These are phyloP conservation scores for Morone saxatilis DNA, from an alignment of 2,113 vertebrate genomes.

Conservation along the genomic window DNA sequence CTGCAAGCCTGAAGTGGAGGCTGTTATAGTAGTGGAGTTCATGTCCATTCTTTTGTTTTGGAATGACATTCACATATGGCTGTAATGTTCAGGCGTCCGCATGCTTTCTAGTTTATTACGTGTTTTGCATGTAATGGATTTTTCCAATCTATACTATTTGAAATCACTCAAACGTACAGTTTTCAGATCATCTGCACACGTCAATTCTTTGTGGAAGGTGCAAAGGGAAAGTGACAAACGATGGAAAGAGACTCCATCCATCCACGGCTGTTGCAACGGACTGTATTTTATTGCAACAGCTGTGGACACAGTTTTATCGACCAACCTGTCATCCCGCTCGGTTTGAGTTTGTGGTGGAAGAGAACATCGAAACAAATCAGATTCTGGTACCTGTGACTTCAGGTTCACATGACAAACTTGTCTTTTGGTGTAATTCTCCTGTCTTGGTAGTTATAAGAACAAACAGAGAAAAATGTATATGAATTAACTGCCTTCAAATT, in stretches of 20 bases:
- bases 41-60: no score
- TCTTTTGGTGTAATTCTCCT: not conserved
- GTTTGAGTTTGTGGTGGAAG: not conserved
- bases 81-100: not conserved
- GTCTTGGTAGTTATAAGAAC: not conserved
- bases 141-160: not conserved
- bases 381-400: not conserved
- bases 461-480: not conserved
- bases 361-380: not conserved
- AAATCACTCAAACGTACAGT: not conserved
- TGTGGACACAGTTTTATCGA: not conserved
- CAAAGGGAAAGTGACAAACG: not conserved
- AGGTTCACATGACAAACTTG: not conserved
- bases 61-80: not conserved
- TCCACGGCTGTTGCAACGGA: not conserved
- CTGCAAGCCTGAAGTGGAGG: not conserved
- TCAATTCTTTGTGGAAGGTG: not conserved
- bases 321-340: not conserved
- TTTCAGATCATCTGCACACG: not conserved
- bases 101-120: not conserved
- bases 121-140: not conserved
- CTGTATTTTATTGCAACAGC: slow-evolving; percentile 4
- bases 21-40: not conserved
- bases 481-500: not conserved
- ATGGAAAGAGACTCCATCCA: not conserved